phyloP scores from a whole-genome alignment of 2,797 vertebrate genomes.

The Lithobates sylvaticus region DNA sequence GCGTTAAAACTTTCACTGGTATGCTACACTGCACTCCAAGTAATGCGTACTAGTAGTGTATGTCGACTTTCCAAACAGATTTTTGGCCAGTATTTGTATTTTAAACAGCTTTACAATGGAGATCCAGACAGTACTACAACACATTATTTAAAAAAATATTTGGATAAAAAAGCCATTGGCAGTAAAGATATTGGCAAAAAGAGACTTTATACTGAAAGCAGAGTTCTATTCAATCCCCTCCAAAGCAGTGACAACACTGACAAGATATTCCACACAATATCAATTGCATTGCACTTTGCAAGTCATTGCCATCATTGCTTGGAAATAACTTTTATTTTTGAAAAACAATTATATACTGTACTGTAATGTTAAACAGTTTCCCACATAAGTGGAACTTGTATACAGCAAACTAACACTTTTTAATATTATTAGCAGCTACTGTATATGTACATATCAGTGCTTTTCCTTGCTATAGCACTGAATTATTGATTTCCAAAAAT shows the following conservation, averaged over 20 bases:
- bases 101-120: conserved; percentile 35
- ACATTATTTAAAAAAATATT: conserved; percentile 23
- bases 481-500: no score
- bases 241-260: conserved; percentile 17
- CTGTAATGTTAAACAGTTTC: neutral
- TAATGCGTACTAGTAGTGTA: conserved; percentile 19
- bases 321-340: neutral
- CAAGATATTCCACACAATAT: conserved; percentile 26
- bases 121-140: neutral
- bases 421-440: neutral
- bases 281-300: neutral
- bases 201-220: conserved; percentile 36
- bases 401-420: neutral
- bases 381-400: neutral
- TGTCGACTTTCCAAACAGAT: conserved; percentile 32
- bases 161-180: conserved; percentile 19
- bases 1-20: conserved; percentile 50
- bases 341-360: neutral
- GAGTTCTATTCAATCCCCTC: conserved; percentile 22
- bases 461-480: no score
- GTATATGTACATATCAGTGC: no score
- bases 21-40: conserved; percentile 65
- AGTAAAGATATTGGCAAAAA: neutral
- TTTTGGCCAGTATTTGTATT: conserved; percentile 26
- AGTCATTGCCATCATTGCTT: conserved; percentile 8